These are phyloP conservation scores for Rhadina sibilatrix DNA, from an alignment of 2,113 vertebrate genomes.

Conservation along the genomic window DNA sequence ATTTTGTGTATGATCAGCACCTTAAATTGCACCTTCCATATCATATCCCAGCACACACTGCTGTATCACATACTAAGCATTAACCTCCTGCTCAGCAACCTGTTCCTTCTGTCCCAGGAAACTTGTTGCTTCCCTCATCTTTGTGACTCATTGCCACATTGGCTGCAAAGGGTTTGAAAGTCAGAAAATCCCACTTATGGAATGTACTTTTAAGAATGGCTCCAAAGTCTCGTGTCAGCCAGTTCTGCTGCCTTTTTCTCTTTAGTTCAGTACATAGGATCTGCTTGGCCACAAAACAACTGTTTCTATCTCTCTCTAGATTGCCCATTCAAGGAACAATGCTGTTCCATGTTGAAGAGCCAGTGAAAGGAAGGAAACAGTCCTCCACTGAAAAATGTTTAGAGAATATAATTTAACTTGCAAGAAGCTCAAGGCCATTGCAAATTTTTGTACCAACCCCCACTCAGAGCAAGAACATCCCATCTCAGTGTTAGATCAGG, in stretches of 20 bases:
- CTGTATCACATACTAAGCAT: neutral
- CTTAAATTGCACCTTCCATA: neutral
- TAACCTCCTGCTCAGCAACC: neutral
- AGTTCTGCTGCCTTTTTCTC: neutral
- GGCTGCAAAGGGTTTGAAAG: neutral
- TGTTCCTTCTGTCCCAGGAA: neutral
- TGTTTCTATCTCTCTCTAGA: neutral
- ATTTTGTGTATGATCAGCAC: neutral
- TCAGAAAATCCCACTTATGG: neutral
- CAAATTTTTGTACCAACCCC: neutral
- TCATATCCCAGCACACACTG: neutral
- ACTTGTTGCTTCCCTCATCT: neutral
- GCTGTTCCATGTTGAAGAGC: neutral
- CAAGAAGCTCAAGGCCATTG: neutral
- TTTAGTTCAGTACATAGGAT: fast-evolving
- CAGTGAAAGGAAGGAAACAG: neutral
- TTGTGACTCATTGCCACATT: neutral
- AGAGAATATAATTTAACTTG: neutral
- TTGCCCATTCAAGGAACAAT: neutral
- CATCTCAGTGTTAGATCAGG: neutral
- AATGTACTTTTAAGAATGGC: neutral
- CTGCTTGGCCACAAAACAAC: neutral
- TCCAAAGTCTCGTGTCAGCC: neutral
- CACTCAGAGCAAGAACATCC: neutral
- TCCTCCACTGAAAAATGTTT: neutral